Conservation (phyloP, 1,140 invertebrate genomes). For the Ceratina calcarata region DNA sequence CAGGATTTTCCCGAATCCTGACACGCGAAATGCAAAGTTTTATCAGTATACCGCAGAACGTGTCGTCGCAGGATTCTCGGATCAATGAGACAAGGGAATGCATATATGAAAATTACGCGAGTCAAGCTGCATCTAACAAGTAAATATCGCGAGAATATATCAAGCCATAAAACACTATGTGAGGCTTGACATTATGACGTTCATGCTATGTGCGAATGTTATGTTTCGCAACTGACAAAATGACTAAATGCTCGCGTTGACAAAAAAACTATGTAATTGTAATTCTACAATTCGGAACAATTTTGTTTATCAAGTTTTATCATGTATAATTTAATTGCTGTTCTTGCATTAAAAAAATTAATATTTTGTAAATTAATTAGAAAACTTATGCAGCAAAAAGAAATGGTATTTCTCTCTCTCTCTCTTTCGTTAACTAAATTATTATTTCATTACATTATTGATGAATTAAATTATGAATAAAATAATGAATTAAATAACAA, state of each 20-base stretch:
- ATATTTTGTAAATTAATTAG: too few relatives aligned
- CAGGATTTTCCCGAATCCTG: rapidly evolving
- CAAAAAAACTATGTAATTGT: too few relatives aligned
- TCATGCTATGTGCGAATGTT: background rate
- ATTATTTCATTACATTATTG: too few relatives aligned
- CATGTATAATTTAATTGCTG: too few relatives aligned
- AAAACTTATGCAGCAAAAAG: too few relatives aligned
- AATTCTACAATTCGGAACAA: too few relatives aligned
- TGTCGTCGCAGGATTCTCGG: background rate
- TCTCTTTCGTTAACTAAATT: too few relatives aligned
- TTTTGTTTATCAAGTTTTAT: too few relatives aligned
- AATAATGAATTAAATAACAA: too few relatives aligned
- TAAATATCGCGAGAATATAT: background rate
- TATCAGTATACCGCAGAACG: background rate
- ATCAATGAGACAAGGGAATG: background rate
- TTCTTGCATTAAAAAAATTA: too few relatives aligned
- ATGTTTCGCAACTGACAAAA: background rate
- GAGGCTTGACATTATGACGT: background rate
- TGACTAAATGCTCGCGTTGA: background rate
- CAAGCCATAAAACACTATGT: background rate
- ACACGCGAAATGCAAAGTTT: background rate
- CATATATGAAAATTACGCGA: background rate
- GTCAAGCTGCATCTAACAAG: background rate
- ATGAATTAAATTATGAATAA: too few relatives aligned
- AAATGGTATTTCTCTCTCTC: too few relatives aligned